phyloP scores from a whole-genome alignment of 2,888 invertebrate genomes.

The Harpagoxenus sublaevis region DNA sequence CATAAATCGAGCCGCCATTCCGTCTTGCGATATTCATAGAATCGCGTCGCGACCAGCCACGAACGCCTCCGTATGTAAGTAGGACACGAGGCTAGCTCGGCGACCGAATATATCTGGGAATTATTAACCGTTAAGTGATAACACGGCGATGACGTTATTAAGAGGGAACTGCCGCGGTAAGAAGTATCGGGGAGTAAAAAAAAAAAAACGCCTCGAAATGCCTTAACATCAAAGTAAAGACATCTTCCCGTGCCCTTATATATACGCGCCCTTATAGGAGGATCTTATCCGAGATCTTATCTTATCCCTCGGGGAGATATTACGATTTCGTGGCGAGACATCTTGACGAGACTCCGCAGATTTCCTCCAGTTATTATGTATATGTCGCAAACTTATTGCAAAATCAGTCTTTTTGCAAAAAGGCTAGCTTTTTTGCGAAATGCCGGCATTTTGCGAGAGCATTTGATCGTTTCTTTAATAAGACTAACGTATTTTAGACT shows the following conservation, averaged over 20 bases:
- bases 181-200: neutral
- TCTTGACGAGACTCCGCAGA: constrained; percentile 26
- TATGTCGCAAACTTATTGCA: too few relatives aligned
- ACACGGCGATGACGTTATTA: neutral
- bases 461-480: too few relatives aligned
- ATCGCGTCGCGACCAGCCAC: neutral
- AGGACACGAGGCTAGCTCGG: neutral
- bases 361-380: neutral
- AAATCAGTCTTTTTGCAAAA: too few relatives aligned
- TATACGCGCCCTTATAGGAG: neutral
- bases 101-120: constrained; percentile 19
- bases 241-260: neutral
- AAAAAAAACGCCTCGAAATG: neutral
- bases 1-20: constrained; percentile 22
- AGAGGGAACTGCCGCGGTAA: neutral
- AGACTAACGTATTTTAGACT: too few relatives aligned
- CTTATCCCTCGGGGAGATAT: neutral
- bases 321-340: constrained; percentile 13
- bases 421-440: too few relatives aligned
- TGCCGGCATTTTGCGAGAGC: too few relatives aligned
- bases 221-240: neutral
- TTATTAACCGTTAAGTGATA: constrained; percentile 21
- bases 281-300: neutral
- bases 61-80: constrained; percentile 6
- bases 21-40: constrained; percentile 41